Conservation (phyloP, 1,140 invertebrate genomes). For the Venustaconcha ellipsiformis region DNA sequence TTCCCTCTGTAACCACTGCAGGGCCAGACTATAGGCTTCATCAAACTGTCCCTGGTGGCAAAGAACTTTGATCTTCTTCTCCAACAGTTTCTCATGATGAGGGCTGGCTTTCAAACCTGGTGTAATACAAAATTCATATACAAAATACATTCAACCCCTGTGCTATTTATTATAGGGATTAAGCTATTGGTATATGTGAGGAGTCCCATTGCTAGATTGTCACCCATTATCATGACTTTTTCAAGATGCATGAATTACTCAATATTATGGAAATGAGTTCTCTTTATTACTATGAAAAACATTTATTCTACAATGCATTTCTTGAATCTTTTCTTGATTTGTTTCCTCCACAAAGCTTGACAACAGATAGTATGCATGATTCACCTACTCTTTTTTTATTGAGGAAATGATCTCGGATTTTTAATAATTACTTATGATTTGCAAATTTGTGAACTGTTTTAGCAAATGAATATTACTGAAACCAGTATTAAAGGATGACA, state of each 20-base stretch:
- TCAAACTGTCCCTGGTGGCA: constrained; percentile 59
- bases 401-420: no score
- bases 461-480: no score
- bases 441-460: no score
- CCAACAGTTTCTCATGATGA: constrained; percentile 56
- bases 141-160: not conserved
- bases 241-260: not conserved
- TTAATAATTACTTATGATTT: no score
- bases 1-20: constrained; percentile 50
- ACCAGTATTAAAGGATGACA: no score
- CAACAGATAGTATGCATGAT: no score
- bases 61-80: constrained; percentile 63
- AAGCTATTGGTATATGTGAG: not conserved
- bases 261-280: not conserved
- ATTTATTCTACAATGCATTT: no score
- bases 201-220: not conserved
- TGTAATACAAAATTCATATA: constrained; percentile 19
- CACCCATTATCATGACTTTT: not conserved
- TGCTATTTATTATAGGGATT: not conserved
- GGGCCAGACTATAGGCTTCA: constrained; percentile 53
- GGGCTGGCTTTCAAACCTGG: constrained; percentile 47
- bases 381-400: no score
- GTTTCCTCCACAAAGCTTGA: no score
- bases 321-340: no score
- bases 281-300: not conserved